Evolutionary conservation across 2,113 vertebrate genomes (phyloP).

Genomic region (Mugil cephalus): DNA sequence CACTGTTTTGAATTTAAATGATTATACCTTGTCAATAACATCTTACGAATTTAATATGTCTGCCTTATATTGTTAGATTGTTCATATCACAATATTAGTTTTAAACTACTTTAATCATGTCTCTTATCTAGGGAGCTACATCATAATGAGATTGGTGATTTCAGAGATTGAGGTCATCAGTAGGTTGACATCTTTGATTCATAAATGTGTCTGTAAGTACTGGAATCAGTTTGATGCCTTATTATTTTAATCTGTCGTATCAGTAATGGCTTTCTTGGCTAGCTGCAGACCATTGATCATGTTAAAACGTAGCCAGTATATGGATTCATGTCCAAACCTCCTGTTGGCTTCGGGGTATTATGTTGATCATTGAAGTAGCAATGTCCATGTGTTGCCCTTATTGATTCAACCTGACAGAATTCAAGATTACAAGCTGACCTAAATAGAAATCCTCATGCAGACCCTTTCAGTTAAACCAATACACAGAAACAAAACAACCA

Average conservation of each 20-base stretch:
- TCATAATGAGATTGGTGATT: not conserved
- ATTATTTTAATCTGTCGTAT: not conserved
- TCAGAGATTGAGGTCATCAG: not conserved
- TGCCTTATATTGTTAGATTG: constrained; percentile 4
- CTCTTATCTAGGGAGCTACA: not conserved
- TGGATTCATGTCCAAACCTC: not conserved
- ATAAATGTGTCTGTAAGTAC: not conserved
- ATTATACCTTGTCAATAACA: not conserved
- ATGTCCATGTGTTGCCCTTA: not conserved
- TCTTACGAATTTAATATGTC: constrained; percentile 7
- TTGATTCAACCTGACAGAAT: not conserved
- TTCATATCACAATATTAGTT: not conserved
- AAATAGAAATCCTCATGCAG: not conserved
- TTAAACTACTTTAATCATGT: too few species aligned
- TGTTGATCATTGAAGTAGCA: not conserved
- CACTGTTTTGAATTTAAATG: not conserved
- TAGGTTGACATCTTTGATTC: not conserved
- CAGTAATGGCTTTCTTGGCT: constrained; percentile 10
- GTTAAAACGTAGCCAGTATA: not conserved
- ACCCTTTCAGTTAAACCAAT: not conserved
- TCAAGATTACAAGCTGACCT: too few species aligned
- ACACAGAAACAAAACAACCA: constrained; percentile 11
- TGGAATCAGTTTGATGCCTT: not conserved
- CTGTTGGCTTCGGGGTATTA: not conserved
- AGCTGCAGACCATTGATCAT: not conserved